A percentile compares a stretch with the other conserved stretches of the same genome.
Evolutionary conservation across 1,140 invertebrate species (phyloP).

Genomic region (Nomia melanderi): DNA sequence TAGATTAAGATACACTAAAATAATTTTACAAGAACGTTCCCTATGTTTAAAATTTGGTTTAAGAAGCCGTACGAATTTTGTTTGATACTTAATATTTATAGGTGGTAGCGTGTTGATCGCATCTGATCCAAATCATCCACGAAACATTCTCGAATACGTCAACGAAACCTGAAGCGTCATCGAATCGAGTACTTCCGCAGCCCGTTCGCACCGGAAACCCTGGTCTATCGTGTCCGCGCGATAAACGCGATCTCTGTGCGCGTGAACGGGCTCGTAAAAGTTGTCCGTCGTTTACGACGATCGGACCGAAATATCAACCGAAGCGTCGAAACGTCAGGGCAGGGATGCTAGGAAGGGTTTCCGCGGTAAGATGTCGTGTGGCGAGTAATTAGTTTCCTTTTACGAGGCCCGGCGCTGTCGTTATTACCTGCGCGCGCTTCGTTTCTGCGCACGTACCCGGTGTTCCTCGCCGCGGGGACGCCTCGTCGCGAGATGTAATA

Average conservation of each 20-base stretch:
- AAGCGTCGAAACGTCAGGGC: not conserved
- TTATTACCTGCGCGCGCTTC: not conserved
- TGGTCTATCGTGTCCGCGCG: no score
- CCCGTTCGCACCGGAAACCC: no score
- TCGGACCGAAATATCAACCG: slow-evolving; percentile 7
- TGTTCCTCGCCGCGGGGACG: not conserved
- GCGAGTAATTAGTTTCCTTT: slow-evolving; percentile 8
- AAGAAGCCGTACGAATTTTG: no score
- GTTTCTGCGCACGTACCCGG: not conserved
- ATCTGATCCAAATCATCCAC: no score
- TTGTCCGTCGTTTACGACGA: slow-evolving; percentile 37
- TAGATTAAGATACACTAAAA: no score
- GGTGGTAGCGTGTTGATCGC: no score
- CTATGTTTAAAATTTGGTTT: no score
- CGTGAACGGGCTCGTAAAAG: slow-evolving; percentile 45
- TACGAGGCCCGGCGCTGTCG: not conserved
- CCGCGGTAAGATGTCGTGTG: not conserved
- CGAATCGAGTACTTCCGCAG: no score
- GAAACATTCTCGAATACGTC: no score
- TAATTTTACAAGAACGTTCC: no score
- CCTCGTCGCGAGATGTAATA: not conserved
- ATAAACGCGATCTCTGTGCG: slow-evolving; percentile 45
- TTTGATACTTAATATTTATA: no score
- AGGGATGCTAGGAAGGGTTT: not conserved
- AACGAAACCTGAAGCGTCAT: no score